Evolutionary conservation across 2,113 vertebrate genomes (phyloP), one percentile per base, ranked within the genome.

Genomic region (Meriones unguiculatus): DNA sequence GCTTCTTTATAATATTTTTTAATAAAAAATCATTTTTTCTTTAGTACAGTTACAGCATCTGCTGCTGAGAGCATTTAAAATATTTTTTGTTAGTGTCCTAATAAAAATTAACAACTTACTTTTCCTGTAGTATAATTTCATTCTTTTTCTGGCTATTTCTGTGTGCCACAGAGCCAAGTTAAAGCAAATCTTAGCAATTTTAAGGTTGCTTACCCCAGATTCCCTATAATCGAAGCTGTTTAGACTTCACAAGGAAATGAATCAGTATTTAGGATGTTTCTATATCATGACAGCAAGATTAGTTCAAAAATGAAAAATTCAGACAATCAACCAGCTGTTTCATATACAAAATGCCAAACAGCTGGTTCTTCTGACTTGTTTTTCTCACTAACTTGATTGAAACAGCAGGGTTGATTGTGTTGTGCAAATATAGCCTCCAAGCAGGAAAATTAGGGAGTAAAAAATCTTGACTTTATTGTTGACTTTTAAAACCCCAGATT

Each of bases 291-390:
- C 96, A 97, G 95, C 77, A 97, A 96, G 92, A 97, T 91, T 95
- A 96, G 88, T 95, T 97, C 75, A 95, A 96, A 96, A 96, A 97
- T 95, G 95, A 97, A 95, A 96, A 96, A 96, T 87, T 92, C 92
- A 97, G 95, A 97, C 86, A 93, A 97, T 97, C 94, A 95, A 82
- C 97, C 97, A 98, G 97, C 97, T 97, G 97, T 97, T 97, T 97
- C 95, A 92, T 93, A 93, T 95, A 93, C 73, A 92, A 96, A 97
- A 93, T 89, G 78, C 87, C 89, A 95, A 97, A 97, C 97, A 97
- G 97, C 98, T 98, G 98, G 95, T 72, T 97, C 77, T 90, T 92
- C 82, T 96, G 92, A 89, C 89, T 95, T 91, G 86, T 94, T 95
- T 96, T 90, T 32, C 17, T 93, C 78, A 52, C 86, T 93, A 95